Percentiles rank a stretch among this genome's conserved stretches.
Conservation (phyloP, 2,888 invertebrate species). For the Platycnemis pennipes region DNA sequence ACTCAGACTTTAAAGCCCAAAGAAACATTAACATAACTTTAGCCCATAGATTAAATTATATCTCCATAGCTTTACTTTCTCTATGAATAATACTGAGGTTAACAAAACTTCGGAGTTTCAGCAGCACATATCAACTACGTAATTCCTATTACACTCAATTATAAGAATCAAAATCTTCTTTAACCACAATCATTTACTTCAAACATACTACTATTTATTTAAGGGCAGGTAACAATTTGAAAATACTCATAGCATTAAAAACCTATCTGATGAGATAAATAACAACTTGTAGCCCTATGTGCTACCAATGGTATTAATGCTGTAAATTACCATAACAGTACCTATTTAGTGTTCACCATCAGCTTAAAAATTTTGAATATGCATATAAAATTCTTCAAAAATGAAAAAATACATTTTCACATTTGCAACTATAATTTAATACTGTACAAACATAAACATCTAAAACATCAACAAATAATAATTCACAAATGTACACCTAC, state of each 20-base stretch:
- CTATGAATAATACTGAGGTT: background rate
- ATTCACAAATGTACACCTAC: background rate
- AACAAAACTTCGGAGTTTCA: background rate
- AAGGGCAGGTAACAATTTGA: background rate
- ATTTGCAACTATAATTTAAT: slow-evolving; percentile 4
- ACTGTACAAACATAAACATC: slow-evolving; percentile 24
- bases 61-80: background rate
- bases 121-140: background rate
- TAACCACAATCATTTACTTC: background rate
- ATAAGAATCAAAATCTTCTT: slow-evolving; percentile 1
- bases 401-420: slow-evolving; percentile 22
- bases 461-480: slow-evolving; percentile 4
- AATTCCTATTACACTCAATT: background rate
- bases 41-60: background rate
- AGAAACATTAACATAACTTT: background rate
- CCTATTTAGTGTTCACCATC: background rate
- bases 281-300: background rate
- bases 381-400: slow-evolving; percentile 27
- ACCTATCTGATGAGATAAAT: slow-evolving; percentile 2
- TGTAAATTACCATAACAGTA: background rate
- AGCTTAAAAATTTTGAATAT: slow-evolving; percentile 2
- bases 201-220: background rate
- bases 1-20: background rate
- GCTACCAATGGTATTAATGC: background rate
- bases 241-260: slow-evolving; percentile 9